Base-by-base conservation (phyloP, 2,113 vertebrate genomes). In the Prietella phreatophila region DNA sequence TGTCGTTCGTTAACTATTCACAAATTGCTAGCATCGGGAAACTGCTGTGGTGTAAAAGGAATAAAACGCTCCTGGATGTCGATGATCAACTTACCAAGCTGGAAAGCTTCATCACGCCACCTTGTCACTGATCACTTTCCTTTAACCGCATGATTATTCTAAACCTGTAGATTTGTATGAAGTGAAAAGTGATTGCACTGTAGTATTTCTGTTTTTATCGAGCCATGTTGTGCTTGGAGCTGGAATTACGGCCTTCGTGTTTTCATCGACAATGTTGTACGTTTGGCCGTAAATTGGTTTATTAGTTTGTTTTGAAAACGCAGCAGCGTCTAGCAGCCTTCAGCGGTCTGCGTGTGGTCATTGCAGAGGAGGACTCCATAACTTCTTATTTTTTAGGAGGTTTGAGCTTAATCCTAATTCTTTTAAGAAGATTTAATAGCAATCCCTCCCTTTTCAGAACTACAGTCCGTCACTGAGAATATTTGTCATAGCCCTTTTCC, bases 401-500 rank as follows among this genome's bases (percentile, higher is more conserved):
- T 39, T 75, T 75, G 9, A 22, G 9, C 20, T 27, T 61, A 83
- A 84, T 69, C 63, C 61, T 53, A 84, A 84, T 27, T 15, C 50
- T 39, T 30, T 8, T 13, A 30, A 56, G 20, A 56, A 36, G 65
- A 73, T 76, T 60, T 39, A 85, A 76, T 60, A 58, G 42, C 6
- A 1, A 76, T 75, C 15, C 50, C 30, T 39, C 30, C 27, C 10
- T 36, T 19, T 19, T 19, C 42, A 58, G 56, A 85, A 61, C 55
- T 71, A 22, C 14, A 61, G 42, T 79, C 22, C 42, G 25, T 86
- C 63, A 69, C 42, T 39, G 22, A 81, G 76, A 61, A 63, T 69
- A 25, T 86, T 63, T 86, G 22, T 80, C n/a, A 53, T 65, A 53
- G 65, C 3, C 67, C 55, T 50, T 75, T 86, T 65, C 39, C 50